Conservation (phyloP, 2,888 invertebrate species). For the Melipona bicolor region DNA sequence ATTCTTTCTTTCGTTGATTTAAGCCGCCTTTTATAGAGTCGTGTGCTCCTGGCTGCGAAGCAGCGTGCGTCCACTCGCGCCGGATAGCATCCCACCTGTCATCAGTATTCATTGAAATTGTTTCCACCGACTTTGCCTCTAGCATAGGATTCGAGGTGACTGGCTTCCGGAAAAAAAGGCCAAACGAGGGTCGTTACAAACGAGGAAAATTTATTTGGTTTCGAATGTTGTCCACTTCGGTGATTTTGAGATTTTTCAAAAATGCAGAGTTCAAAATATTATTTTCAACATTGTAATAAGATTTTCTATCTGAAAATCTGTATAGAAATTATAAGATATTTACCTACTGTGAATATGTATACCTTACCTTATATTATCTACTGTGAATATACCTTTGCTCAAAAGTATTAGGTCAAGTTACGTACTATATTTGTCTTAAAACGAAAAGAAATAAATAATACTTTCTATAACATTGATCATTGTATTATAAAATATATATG, state of each 20-base stretch:
- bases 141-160: not conserved
- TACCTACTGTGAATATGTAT: no score
- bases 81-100: conserved; percentile 53
- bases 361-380: no score
- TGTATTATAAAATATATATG: no score
- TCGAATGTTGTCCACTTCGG: not conserved
- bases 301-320: no score
- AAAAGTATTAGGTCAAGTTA: no score
- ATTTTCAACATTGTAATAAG: no score
- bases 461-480: no score
- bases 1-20: conserved; percentile 67
- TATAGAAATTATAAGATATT: no score
- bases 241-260: not conserved
- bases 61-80: conserved; percentile 30
- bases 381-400: no score
- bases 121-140: conserved; percentile 17
- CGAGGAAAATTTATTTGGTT: not conserved
- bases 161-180: not conserved
- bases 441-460: no score
- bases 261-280: no score
- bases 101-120: conserved; percentile 60
- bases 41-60: conserved; percentile 38
- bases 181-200: not conserved
- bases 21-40: conserved; percentile 59
- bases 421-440: no score